Conservation (phyloP, 1,140 invertebrate genomes). For the Drosophila nebulosa region DNA sequence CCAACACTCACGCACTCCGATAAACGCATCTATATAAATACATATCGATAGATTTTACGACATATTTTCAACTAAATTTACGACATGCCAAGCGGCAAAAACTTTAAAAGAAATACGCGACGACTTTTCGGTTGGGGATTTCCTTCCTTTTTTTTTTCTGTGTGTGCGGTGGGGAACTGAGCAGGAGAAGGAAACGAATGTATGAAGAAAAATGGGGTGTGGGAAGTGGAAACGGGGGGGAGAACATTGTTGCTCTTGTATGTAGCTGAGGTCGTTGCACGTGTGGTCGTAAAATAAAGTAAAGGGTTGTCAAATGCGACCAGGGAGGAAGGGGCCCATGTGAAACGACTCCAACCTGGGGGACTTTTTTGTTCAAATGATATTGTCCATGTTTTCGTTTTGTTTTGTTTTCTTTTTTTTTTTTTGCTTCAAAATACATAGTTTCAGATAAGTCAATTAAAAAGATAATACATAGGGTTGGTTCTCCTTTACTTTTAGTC, state of each 20-base stretch:
- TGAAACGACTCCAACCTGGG: not conserved
- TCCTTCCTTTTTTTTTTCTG: not conserved
- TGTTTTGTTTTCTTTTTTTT: no score
- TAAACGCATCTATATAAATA: slow-evolving; percentile 15
- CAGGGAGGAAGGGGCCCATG: not conserved
- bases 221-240: not conserved
- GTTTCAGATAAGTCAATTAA: not conserved
- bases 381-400: slow-evolving; percentile 5
- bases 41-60: slow-evolving; percentile 43
- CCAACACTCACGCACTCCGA: slow-evolving; percentile 25
- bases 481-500: no score
- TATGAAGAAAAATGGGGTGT: not conserved
- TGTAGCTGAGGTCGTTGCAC: slow-evolving; percentile 16
- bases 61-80: slow-evolving; percentile 52
- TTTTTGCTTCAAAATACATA: not conserved
- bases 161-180: not conserved
- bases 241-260: slow-evolving; percentile 25
- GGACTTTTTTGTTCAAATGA: slow-evolving; percentile 18
- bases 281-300: slow-evolving; percentile 49
- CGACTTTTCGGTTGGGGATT: slow-evolving; percentile 2
- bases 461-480: not conserved
- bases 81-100: slow-evolving; percentile 39
- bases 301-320: slow-evolving; percentile 19
- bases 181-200: not conserved
- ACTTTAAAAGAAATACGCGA: slow-evolving; percentile 53